A percentile compares a stretch with the other conserved stretches of the same genome.
phyloP scores from a whole-genome alignment of 2,888 invertebrate species.

The Acleris laterana region DNA sequence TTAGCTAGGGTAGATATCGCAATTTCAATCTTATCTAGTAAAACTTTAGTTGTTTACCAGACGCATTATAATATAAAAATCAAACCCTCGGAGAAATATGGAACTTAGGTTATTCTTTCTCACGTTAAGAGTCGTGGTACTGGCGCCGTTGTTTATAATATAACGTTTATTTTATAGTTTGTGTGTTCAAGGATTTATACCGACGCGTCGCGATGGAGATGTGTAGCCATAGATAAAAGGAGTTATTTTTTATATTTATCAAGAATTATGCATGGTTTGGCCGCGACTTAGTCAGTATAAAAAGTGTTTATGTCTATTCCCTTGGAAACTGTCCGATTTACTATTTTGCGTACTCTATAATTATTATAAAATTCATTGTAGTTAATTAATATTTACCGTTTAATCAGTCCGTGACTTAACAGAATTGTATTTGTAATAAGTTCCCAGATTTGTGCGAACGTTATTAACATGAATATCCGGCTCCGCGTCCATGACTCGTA shows the following conservation, averaged over 20 bases:
- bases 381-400: too few relatives aligned
- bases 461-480: too few relatives aligned
- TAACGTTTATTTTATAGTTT: slow-evolving; percentile 1
- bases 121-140: not conserved
- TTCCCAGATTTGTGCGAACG: too few relatives aligned
- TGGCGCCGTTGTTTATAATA: slow-evolving; percentile 12
- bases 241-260: not conserved
- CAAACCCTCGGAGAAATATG: slow-evolving; percentile 1
- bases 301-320: too few relatives aligned
- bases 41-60: not conserved
- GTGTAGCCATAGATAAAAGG: slow-evolving; percentile 23
- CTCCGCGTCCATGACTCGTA: too few relatives aligned
- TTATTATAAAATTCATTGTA: too few relatives aligned
- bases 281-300: too few relatives aligned
- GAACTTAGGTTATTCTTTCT: slow-evolving; percentile 10
- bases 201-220: slow-evolving; percentile 27
- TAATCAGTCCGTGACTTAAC: too few relatives aligned
- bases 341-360: too few relatives aligned
- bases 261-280: too few relatives aligned
- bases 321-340: too few relatives aligned
- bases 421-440: too few relatives aligned
- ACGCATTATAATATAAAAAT: not conserved
- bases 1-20: not conserved
- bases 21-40: slow-evolving; percentile 10
- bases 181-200: slow-evolving; percentile 20